Base-by-base conservation (phyloP, 2,797 vertebrate genomes). In the Arctocebus calabarensis region DNA sequence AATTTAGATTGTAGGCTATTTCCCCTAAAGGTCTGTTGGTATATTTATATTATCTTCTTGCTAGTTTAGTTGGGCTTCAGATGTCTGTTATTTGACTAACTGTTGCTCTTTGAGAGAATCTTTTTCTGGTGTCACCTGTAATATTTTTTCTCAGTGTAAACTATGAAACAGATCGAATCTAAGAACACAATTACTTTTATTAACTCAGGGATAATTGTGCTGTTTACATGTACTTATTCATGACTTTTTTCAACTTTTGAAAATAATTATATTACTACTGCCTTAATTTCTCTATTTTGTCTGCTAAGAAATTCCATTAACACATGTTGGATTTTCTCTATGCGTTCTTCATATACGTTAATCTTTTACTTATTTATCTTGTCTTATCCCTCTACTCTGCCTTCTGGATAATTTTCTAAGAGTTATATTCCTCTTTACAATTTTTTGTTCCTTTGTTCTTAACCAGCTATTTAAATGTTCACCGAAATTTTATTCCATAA, bases 21-120 rank as follows among this genome's bases (percentile, higher is more conserved):
- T 84, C 61, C 6, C 27, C 9, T 66, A 29, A 68, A 5, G 13
- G 75, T 73, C n/a, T 89, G 68, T 86, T 68, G n/a, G 23, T 13
- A 68, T 89, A 89, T 73, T 79, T 59, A 81, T 12, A 81, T 74
- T 91, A 78, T 71, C 32, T 62, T 93, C 45, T 88, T 34, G 5
- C 13, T 84, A 20, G 20, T 34, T 29, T 68, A 57, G 19, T 23
- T 84, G 29, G 88, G 75, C 43, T 64, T 73, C 84, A 22, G 11
- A 78, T 70, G 16, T 52, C 40, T 37, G 5, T 61, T 52, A 70
- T 94, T 70, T 8, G 52, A 27, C 16, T 52, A 52, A 90, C 16
- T 66, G 29, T 73, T 88, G 34, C 43, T 81, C 25, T 77, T 77
- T 48, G 79, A 78, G 19, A 14, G 5, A n/a, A 8, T 25, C 27